Conservation (phyloP, 2,888 invertebrate genomes). For the Idaea straminata region DNA sequence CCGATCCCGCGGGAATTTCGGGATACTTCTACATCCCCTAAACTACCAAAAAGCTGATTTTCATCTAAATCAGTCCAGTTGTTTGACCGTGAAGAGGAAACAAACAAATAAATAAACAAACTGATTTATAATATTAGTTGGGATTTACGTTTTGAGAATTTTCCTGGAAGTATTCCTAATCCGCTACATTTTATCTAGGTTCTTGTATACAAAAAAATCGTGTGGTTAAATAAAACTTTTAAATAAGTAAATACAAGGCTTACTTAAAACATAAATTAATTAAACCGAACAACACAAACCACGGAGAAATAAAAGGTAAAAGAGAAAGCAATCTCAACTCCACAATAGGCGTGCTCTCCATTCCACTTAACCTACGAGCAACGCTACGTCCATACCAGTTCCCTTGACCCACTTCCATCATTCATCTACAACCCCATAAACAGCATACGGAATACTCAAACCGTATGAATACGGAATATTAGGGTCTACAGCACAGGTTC, state of each 20-base stretch:
- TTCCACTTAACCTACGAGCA: constrained; percentile 10
- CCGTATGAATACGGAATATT: constrained; percentile 10
- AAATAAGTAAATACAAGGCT: neutral
- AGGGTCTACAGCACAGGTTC: neutral
- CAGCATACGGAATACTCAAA: constrained; percentile 13
- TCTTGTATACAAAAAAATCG: too few species aligned
- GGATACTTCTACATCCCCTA: too few species aligned
- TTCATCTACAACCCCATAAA: constrained; percentile 20
- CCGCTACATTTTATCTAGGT: too few species aligned
- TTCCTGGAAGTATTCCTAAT: too few species aligned
- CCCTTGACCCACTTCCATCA: constrained; percentile 25
- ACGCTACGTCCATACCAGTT: constrained; percentile 16
- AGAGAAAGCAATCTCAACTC: constrained; percentile 1
- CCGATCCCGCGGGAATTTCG: too few species aligned
- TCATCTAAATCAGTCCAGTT: too few species aligned
- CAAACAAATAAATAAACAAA: too few species aligned
- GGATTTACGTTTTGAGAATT: too few species aligned
- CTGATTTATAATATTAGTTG: too few species aligned
- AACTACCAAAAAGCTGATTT: too few species aligned
- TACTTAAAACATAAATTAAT: neutral
- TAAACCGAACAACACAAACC: neutral
- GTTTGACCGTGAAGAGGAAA: too few species aligned
- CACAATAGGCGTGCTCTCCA: constrained; percentile 3
- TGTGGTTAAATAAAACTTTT: too few species aligned
- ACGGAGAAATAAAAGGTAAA: neutral